Evolutionary conservation across 2,113 vertebrate genomes (phyloP), one percentile per base, ranked within the genome.

Genomic region (Heterochromis multidens): DNA sequence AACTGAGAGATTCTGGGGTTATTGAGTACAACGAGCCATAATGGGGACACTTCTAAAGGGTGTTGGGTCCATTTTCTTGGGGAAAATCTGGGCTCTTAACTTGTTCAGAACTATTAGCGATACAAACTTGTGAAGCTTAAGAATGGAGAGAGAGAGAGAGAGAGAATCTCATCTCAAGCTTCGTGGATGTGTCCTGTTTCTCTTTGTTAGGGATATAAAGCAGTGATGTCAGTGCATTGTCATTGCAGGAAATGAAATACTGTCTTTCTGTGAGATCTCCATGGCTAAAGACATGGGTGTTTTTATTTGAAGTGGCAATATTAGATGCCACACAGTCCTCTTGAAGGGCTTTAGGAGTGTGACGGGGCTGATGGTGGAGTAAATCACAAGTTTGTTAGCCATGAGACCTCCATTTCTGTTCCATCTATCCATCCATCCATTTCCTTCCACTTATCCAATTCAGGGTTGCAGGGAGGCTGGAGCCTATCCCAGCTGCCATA

Each of bases 1-100:
- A 79, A 79, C 63, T 60, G 76, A 88, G 79, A 77, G 77, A 74
- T 80, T 87, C 31, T 63, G 90, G 74, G 88, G 88, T 91, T 74
- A 82, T 21, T 61, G 88, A 80, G 92, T 89, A 19, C 86, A 82
- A 57, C 1, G 17, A 79, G 80, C 27, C 35, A 9, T 56, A 79
- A 82, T 61, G 33, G 82, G 72, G 65, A 79, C 77, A 5, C 67
- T 76, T 83, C 80, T 35, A 40, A 86, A 85, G 77, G 84, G 19
- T 43, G 62, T 37, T 13, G 77, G 84, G 58, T 81, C 79, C 57
- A 77, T 88, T 82, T 84, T 84, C 54, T 10, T 3, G 17, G 67
- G 16, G 61, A 63, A 62, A 59, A 80, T 60, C 31, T 67, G 43
- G 3, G 46, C 61, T 81, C 19, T 87, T 40, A 17, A 67, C 43